Evolutionary conservation across 2,888 invertebrate genomes (phyloP).

Genomic region (Aricia artaxerxes): DNA sequence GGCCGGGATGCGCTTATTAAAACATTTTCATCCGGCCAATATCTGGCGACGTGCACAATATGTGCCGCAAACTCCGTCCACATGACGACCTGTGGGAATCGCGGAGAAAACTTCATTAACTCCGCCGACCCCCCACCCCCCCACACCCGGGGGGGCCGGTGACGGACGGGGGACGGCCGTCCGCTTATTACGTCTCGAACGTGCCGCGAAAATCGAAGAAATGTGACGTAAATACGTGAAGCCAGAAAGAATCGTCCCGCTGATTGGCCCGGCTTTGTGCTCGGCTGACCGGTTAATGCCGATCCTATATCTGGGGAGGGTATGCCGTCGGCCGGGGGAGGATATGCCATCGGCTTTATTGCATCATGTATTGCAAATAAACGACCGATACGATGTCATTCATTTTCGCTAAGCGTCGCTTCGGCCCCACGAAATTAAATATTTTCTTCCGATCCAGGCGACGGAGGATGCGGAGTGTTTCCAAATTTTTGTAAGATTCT

Average conservation of each 20-base stretch:
- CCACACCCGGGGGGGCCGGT: constrained; percentile 50
- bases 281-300: constrained; percentile 75
- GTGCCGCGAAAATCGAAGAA: constrained; percentile 80
- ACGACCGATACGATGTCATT: constrained; percentile 6
- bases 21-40: constrained; percentile 76
- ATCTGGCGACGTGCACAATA: constrained; percentile 76
- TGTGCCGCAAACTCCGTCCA: constrained; percentile 75
- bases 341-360: constrained; percentile 62
- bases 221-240: constrained; percentile 77
- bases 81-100: constrained; percentile 81
- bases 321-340: constrained; percentile 57
- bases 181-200: constrained; percentile 78
- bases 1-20: constrained; percentile 77
- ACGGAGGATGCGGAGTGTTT: not conserved
- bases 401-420: not conserved
- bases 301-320: constrained; percentile 63
- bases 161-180: constrained; percentile 67
- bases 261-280: constrained; percentile 74
- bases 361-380: constrained; percentile 48
- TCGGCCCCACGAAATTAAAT: not conserved
- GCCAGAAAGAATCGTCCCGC: constrained; percentile 68
- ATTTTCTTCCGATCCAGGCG: constrained; percentile 5
- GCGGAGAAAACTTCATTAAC: constrained; percentile 81
- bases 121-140: constrained; percentile 65
- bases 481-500: not conserved